These are phyloP conservation scores for Polymixis lichenea DNA, from an alignment of 2,888 invertebrate species.

Conservation along the genomic window DNA sequence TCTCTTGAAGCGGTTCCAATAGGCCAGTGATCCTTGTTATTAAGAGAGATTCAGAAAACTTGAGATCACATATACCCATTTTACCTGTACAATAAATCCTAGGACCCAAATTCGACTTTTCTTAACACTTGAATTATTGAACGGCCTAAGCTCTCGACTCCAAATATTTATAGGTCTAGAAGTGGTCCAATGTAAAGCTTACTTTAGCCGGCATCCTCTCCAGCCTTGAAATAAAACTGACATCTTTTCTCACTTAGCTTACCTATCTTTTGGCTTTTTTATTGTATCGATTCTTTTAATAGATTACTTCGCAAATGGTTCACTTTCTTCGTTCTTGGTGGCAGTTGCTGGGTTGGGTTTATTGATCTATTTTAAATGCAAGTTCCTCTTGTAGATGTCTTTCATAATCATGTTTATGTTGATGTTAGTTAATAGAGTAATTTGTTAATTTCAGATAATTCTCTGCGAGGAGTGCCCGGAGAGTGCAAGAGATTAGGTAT, in stretches of 20 bases:
- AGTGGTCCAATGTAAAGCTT: conserved; percentile 36
- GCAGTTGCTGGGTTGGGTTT: conserved; percentile 41
- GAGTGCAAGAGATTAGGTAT: conserved; percentile 81
- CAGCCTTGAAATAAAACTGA: conserved; percentile 40
- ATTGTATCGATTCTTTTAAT: conserved; percentile 18
- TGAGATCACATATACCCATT: conserved; percentile 24
- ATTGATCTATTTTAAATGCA: conserved; percentile 31
- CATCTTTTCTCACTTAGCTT: conserved; percentile 46
- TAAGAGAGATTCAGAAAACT: conserved; percentile 19
- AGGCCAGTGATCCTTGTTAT: conserved; percentile 17
- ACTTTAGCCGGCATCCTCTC: conserved; percentile 30
- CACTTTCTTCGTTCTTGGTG: conserved; percentile 35
- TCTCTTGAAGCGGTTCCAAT: conserved; percentile 2
- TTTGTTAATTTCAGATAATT: conserved; percentile 85
- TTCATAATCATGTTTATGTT: not conserved
- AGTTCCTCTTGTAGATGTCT: conserved; percentile 19
- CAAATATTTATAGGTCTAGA: conserved; percentile 49
- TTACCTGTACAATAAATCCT: conserved; percentile 27
- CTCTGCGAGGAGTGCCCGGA: conserved; percentile 88
- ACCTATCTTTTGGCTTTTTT: conserved; percentile 18
- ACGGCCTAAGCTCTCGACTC: conserved; percentile 46
- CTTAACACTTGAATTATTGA: conserved; percentile 58
- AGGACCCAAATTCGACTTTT: conserved; percentile 39
- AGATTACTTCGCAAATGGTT: conserved; percentile 30
- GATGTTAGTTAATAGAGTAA: conserved; percentile 13